Evolutionary conservation across 2,888 invertebrate species (phyloP), one percentile per base, ranked within the genome.

Genomic region (Perizoma flavofasciatum): DNA sequence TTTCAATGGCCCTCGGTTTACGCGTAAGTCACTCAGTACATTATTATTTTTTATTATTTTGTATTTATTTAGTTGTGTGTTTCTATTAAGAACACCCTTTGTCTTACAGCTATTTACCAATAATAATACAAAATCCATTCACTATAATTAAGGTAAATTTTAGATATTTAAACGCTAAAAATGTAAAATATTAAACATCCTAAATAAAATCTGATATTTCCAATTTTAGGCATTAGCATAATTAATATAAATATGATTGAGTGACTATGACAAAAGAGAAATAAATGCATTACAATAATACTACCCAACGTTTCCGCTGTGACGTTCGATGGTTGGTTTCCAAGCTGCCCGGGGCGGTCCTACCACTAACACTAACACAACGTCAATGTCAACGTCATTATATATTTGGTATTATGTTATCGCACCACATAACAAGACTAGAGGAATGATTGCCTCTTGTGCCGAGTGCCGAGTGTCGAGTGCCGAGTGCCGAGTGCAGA

Each of bases 171-270:
- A 90, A 88, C 86, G 88, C 91, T 91, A 91, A 89, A 61, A 90
- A 92, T 91, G 91, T 92, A 92, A 90, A 91, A 90, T 91, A 91
- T 90, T 88, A 91, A 87, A 90, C 90, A 85, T 92, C 90, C 90
- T 92, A 91, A 92, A 92, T 92, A 92, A 92, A 92, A 90, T 92
- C 92, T 92, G 92, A 92, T 91, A 92, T 91, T 89, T 90, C 90
- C 67, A 91, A 90, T 89, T 89, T 88, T 91, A 92, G 91, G 90
- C 91, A 85, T 92, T 90, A 90, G 90, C 87, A 88, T 90, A 88
- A 88, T 89, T 88, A 89, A 87, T 88, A 88, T 37, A 37, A 60
- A 89, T 89, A 90, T 86, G 88, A 82, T 89, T 83, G 89, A 90
- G 90, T 90, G 90, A 91, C 92, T 91, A 91, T 88, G 89, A 89